Evolutionary conservation across 2,888 invertebrate species (phyloP).

Genomic region (Noctua pronuba): DNA sequence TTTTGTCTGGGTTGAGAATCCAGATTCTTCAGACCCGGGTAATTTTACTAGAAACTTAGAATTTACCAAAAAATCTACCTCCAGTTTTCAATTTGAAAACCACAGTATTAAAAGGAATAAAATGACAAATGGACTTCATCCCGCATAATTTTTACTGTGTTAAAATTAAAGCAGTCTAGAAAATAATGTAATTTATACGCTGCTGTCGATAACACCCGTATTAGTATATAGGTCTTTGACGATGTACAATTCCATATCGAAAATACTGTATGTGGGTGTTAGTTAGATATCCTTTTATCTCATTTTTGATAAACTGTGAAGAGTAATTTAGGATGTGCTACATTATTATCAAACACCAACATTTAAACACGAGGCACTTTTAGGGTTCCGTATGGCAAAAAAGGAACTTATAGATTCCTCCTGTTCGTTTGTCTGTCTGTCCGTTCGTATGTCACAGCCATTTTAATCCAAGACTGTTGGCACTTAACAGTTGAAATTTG

Average conservation of each 20-base stretch:
- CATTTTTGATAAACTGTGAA: background rate
- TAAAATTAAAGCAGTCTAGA: background rate
- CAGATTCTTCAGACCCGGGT: background rate
- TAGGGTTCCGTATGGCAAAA: background rate
- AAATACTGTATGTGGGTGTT: slow-evolving; percentile 30
- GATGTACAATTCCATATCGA: slow-evolving; percentile 6
- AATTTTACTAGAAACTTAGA: background rate
- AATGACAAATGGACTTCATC: background rate
- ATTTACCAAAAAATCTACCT: background rate
- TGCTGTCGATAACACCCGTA: slow-evolving; percentile 22
- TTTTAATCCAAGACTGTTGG: background rate
- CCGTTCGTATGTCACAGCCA: background rate
- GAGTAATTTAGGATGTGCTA: background rate
- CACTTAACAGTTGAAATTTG: no score
- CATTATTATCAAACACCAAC: background rate
- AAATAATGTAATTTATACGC: background rate
- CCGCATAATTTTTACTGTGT: background rate
- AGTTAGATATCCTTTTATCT: background rate
- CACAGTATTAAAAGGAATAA: background rate
- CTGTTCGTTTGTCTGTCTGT: background rate
- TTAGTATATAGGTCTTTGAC: background rate
- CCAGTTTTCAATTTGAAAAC: background rate
- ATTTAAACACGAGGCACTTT: background rate
- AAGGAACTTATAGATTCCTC: background rate
- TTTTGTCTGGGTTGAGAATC: background rate